A percentile compares a stretch with the other conserved stretches of the same genome.
These are phyloP conservation scores for Melopsittacus undulatus DNA, from an alignment of 2,797 vertebrate species.

Conservation along the genomic window DNA sequence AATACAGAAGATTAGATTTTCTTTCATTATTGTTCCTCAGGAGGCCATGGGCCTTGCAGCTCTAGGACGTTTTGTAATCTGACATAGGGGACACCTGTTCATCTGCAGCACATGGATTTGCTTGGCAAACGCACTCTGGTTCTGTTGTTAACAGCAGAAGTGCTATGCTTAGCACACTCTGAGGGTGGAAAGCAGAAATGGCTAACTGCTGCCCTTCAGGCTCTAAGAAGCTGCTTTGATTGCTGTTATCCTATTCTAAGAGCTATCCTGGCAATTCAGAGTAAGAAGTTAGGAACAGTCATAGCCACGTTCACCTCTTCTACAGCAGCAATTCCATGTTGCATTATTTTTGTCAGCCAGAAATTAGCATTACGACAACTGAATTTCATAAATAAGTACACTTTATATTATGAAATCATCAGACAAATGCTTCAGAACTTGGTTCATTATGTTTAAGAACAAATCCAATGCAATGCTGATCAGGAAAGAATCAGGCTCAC, in stretches of 20 bases:
- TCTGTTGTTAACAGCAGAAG: not conserved
- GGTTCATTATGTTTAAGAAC: not conserved
- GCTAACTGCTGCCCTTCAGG: constrained; percentile 33
- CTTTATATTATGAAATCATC: not conserved
- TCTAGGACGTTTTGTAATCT: constrained; percentile 25
- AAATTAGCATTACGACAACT: not conserved
- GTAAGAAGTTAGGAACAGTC: not conserved
- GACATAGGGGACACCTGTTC: constrained; percentile 57
- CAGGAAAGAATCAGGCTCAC: not conserved
- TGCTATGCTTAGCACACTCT: constrained; percentile 15
- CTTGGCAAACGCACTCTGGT: not conserved
- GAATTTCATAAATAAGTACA: not conserved
- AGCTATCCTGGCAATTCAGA: not conserved
- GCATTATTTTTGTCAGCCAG: not conserved
- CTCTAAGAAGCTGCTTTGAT: constrained; percentile 15
- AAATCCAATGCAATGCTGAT: not conserved
- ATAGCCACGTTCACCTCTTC: not conserved
- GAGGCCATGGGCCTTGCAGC: constrained; percentile 37
- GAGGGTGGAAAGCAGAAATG: constrained; percentile 29
- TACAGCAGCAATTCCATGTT: not conserved
- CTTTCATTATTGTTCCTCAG: constrained; percentile 53
- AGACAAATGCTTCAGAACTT: not conserved
- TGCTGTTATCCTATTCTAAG: not conserved
- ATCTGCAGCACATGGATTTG: constrained; percentile 12
- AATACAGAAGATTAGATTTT: constrained; percentile 60